Evolutionary conservation across 2,797 vertebrate genomes (phyloP), one percentile per base, ranked within the genome.

Genomic region (Silurus lanzhouensis): DNA sequence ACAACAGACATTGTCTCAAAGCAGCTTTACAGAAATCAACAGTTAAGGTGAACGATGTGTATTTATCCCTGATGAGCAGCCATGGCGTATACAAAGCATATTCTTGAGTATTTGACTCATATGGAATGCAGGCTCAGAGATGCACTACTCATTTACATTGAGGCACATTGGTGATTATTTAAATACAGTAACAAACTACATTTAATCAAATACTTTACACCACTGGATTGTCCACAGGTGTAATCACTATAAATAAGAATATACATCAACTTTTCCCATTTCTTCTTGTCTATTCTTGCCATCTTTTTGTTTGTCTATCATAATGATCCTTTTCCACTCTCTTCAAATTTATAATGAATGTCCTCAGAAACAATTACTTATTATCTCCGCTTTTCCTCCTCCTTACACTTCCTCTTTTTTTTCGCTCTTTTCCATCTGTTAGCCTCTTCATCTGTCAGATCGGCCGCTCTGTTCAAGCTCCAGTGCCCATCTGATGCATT

Each of bases 401-500:
- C 55, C 20, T 83, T 20, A 64, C 20, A 38, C 60, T 82, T 38
- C n/a, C 66, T 60, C 27, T 52, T 87, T 57, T 76, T 57, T 67
- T 63, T n/a, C 25, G 52, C 64, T 66, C 27, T 75, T 82, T 31
- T 78, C 70, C 58, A 64, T 88, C 63, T 87, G 63, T 61, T 71
- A 64, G 22, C 13, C 1, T 83, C 64, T 61, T 79, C 61, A 77
- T 77, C 78, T 86, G 85, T 86, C 86, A 86, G 61, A 25, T 38
- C 72, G 38, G 52, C 83, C 58, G 57, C 77, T 83, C 22, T 27
- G 75, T 83, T 88, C 83, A 83, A 71, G 77, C 82, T 68, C 83
- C 72, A 84, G 76, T 83, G 72, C 77, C 61, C 31, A 57, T 88
- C 64, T 83, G 83, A 87, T 83, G 72, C 31, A 83, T 58, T 89